Evolutionary conservation across 1,140 invertebrate genomes (phyloP), one percentile per base, ranked within the genome.

Genomic region (Danaus plexippus): DNA sequence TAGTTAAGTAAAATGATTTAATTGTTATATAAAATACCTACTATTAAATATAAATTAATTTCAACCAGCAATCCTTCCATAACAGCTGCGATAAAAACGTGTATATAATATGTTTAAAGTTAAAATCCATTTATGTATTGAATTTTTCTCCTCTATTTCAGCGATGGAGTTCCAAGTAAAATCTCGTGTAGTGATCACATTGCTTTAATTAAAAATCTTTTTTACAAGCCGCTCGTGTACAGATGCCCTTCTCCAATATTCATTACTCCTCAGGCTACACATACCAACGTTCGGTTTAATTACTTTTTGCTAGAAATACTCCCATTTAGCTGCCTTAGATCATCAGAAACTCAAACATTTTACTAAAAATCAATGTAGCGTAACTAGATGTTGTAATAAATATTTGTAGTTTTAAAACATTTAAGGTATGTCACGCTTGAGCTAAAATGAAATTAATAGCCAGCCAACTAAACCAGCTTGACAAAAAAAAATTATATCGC

Each of bases 221-320:
- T 79, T 74, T 73, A 66, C 56, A 56, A 52, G 51, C 50, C 52
- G 63, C 59, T 52, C 61, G 54, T 43, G 64, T 66, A 51, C 61
- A 63, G 62, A 57, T 64, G 51, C 54, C 55, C 58, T 49, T 64
- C 61, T 67, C 65, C 59, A 62, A 69, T 66, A 73, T 76, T 76
- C 73, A 80, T 81, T 83, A 75, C 69, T 71, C 58, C 62, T 73
- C 59, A 63, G 59, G 62, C 70, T 70, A 74, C 73, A 80, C 69
- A 79, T 73, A 69, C 73, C 77, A 59, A 75, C 80, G 80, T 80
- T 80, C 71, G 67, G 55, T 73, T 81, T 77, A 78, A 84, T 80
- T 77, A 80, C 71, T 84, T 80, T 82, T 74, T 69, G 71, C 75
- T 69, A 66, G 59, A 77, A 61, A 57, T 70, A 60, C 73, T 69